Percentiles rank a stretch among this genome's conserved stretches.
Conservation (phyloP, 92 coral and sea anemone genomes). For the Plumapathes pennacea region DNA sequence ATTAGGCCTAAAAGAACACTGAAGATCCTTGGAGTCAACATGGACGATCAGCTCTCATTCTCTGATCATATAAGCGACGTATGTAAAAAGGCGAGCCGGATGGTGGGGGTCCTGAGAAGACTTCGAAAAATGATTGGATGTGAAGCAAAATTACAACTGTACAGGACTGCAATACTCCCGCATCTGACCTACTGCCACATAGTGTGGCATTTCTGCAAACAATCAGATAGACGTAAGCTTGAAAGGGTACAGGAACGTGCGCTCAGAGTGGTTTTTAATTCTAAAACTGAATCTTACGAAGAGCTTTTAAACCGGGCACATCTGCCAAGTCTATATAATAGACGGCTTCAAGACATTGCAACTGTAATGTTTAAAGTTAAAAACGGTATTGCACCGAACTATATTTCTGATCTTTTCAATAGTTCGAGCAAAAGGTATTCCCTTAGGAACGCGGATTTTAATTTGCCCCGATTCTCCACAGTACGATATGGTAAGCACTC, state of each 20-base stretch:
- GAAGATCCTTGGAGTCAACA: slow-evolving; percentile 1
- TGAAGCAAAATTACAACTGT: slow-evolving; percentile 4
- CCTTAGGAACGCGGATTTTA: no score
- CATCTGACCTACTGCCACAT: slow-evolving; percentile 9
- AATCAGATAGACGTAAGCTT: slow-evolving; percentile 20
- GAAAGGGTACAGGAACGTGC: slow-evolving; percentile 21
- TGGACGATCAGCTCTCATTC: slow-evolving; percentile 1
- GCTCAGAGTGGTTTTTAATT: background rate
- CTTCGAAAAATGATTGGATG: slow-evolving; percentile 4
- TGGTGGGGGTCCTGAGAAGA: slow-evolving; percentile 7
- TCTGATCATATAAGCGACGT: slow-evolving; percentile 2
- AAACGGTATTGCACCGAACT: slow-evolving; percentile 13
- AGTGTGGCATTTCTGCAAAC: slow-evolving; percentile 13
- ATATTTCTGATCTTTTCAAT: slow-evolving; percentile 15
- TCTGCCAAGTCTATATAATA: slow-evolving; percentile 10
- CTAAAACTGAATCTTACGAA: slow-evolving; percentile 1
- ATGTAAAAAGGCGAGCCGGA: slow-evolving; percentile 23
- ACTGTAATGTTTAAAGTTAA: slow-evolving; percentile 21
- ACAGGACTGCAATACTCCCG: slow-evolving; percentile 6
- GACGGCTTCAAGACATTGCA: slow-evolving; percentile 14
- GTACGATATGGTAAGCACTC: no score
- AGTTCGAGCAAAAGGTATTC: no score
- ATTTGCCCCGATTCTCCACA: no score
- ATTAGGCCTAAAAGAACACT: background rate
- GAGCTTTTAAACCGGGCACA: slow-evolving; percentile 6